Evolutionary conservation across 2,888 invertebrate species (phyloP), one percentile per base, ranked within the genome.

Genomic region (Orchesella flavescens): DNA sequence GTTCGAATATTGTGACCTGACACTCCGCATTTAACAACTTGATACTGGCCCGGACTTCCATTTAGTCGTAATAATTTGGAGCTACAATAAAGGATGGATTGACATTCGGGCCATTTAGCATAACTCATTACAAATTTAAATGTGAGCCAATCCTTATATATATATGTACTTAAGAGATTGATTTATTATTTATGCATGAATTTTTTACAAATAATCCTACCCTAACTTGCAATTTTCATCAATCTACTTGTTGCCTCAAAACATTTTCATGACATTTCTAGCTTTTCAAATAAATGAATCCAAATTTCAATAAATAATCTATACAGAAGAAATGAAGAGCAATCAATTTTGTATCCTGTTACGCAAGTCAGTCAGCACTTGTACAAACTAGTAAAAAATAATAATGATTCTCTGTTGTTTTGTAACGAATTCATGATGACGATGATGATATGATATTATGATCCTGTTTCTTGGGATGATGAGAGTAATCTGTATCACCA

Each of bases 1-100:
- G 93, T 92, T 66, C 94, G 91, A 65, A 95, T 93, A 89, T 94
- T 94, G 90, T 94, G 94, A 0, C 94, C 94, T 21, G 94, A 94
- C 46, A 94, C 93, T 0, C 94, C 94, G 90, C 94, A 94, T 89
- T 94, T 94, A 7, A 94, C 92, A 17, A 94, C 94, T 85, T 93
- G 92, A 89, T 94, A 94, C 21, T 91, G 91, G 4, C 91, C 90
- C 4, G 90, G 90, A 80, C 90, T 91, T 83, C 89, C 90, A 90
- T 88, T 84, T 69, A 88, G 73, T n/a, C 87, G 82, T 12, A 88
- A 63, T 1, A 87, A 85, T 75, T 88, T 88, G 1, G 88, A 88
- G 71, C 88, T 87, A 69, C 15, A 44, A 73, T 43, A 73, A 46
- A 44, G 34, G 34, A 34, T 34, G 7, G 34, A n/a, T 34, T 34